Base-by-base conservation (phyloP, 2,797 vertebrate genomes). In the Poeciliopsis gracilis region DNA sequence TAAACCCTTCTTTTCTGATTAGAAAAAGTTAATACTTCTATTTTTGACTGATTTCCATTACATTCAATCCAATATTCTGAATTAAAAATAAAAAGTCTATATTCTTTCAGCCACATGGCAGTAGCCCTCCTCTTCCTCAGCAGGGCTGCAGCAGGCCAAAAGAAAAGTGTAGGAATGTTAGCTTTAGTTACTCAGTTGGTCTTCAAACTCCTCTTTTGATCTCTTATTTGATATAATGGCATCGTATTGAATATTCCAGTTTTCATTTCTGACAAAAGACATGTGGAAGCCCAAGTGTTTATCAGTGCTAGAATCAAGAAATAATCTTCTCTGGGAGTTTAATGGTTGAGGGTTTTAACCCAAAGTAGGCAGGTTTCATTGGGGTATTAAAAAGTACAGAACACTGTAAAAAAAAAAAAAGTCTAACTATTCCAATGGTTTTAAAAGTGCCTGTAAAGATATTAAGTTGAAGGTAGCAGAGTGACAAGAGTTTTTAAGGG, bases 331-430 rank as follows among this genome's bases (percentile, higher is more conserved):
- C 28, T 36, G 11, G 8, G 30, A 12, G 15, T 33, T 49, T 20
- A 72, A 72, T 5, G 41, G 67, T 46, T 70, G 41, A 72, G 18
- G 16, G 43, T 63, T 63, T 75, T 12, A 75, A 63, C 63, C 57
- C 30, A 12, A 47, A 47, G 8, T 46, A 63, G 36, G 4, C 7
- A 38, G 3, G 16, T 3, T 63, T 36, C 8, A 66, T 25, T 66
- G 61, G 8, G 8, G 33, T 66, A 20, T 41, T 20, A 63, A 25
- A 67, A 43, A 43, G 41, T 11, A 43, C 41, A 10, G 13, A 46
- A 46, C 13, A 46, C 45, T 46, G 45, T 15, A 15, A 46, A 11
- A 67, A 28, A 30, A 5, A 59, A 59, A 59, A 6, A 59, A 28
- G 0, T 36, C 15, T 20, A 10, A 30, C 30, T 61, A 5, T 30